These are phyloP conservation scores for Cetoscarus ocellatus DNA, from an alignment of 2,797 vertebrate species.

Conservation along the genomic window DNA sequence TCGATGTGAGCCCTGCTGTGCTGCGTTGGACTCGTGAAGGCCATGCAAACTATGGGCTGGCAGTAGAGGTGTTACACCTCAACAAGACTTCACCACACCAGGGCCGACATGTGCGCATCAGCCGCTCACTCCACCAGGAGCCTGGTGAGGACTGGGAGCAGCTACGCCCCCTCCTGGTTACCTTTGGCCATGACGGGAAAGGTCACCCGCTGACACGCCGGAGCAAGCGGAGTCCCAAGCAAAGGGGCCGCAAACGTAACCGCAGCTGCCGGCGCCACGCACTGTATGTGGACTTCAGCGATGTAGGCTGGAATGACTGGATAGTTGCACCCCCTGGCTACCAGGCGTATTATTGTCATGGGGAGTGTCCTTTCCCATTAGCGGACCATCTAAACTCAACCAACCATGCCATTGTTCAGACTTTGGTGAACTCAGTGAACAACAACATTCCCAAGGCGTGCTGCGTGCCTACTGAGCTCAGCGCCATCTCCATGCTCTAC, in stretches of 20 bases:
- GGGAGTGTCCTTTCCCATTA: constrained; percentile 98
- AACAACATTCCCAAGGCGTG: constrained; percentile 98
- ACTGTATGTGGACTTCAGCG: constrained; percentile 99
- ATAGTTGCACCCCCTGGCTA: constrained; percentile 99
- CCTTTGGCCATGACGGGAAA: constrained; percentile 96
- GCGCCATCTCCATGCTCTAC: constrained; percentile 99
- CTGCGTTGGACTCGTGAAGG: constrained; percentile 95
- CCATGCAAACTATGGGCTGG: constrained; percentile 94
- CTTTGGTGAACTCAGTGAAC: constrained; percentile 99
- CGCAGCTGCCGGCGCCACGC: constrained; percentile 96
- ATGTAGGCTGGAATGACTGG: constrained; percentile 99
- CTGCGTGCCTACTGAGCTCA: constrained; percentile 98
- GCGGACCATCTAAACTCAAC: constrained; percentile 99
- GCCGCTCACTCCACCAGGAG: constrained; percentile 92
- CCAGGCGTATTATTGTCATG: constrained; percentile 98
- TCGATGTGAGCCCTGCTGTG: constrained; percentile 97
- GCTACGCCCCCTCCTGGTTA: constrained; percentile 96
- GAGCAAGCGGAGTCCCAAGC: constrained; percentile 90
- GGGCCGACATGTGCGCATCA: constrained; percentile 94
- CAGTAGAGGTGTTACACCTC: constrained; percentile 94
- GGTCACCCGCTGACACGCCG: constrained; percentile 92
- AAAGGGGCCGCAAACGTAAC: constrained; percentile 91
- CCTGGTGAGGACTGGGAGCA: constrained; percentile 93
- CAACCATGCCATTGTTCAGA: constrained; percentile 99
- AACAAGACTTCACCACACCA: constrained; percentile 86